Percentiles rank a stretch among this genome's conserved stretches.
Conservation (phyloP, 1,140 invertebrate species). For the Octopus sinensis region DNA sequence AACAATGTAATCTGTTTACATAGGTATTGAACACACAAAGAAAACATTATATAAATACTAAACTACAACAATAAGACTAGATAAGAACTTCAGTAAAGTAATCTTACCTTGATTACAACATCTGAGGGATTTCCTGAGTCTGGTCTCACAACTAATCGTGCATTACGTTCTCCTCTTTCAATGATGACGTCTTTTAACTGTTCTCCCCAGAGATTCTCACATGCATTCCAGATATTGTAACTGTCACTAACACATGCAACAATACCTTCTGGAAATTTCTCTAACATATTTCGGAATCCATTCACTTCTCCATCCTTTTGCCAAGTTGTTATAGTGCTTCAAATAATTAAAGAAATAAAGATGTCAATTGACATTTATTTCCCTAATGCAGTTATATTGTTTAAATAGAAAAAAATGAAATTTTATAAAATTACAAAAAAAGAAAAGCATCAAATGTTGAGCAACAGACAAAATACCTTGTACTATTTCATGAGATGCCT, state of each 20-base stretch:
- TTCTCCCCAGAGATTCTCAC: constrained; percentile 58
- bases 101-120: constrained; percentile 54
- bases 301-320: constrained; percentile 54
- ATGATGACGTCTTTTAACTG: constrained; percentile 55
- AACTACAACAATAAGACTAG: too few species aligned
- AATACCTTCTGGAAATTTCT: constrained; percentile 53
- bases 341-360: constrained; percentile 14
- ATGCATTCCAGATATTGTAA: constrained; percentile 60
- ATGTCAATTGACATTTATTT: too few species aligned
- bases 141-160: constrained; percentile 57
- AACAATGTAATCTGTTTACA: too few species aligned
- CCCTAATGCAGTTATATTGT: too few species aligned
- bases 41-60: too few species aligned
- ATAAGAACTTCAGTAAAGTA: too few species aligned
- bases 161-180: constrained; percentile 40
- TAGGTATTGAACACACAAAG: too few species aligned
- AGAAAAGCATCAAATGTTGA: too few species aligned
- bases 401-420: too few species aligned
- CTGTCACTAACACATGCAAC: constrained; percentile 60
- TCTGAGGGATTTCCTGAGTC: constrained; percentile 59
- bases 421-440: too few species aligned
- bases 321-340: constrained; percentile 62
- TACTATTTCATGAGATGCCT: too few species aligned
- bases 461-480: too few species aligned
- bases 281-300: constrained; percentile 59